Percentiles rank a stretch among this genome's conserved stretches.
phyloP scores from a whole-genome alignment of 2,113 vertebrate genomes.

The Rhinoptilus africanus region DNA sequence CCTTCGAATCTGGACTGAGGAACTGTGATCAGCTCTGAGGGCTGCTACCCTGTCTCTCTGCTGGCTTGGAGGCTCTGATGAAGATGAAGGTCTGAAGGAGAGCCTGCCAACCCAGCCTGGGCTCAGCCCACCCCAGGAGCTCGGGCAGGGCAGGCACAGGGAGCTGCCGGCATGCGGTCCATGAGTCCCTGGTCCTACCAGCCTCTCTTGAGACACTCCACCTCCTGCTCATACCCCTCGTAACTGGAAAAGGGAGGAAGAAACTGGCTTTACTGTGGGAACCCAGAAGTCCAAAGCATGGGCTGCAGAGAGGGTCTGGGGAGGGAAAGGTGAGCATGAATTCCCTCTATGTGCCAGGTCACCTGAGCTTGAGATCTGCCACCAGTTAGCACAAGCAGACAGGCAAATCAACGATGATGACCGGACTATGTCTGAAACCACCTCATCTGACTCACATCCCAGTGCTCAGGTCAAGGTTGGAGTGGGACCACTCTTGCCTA shows the following conservation, averaged over 20 bases:
- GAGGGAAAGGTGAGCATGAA: neutral
- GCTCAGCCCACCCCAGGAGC: neutral
- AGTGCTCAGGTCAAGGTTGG: neutral
- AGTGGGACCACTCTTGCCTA: neutral
- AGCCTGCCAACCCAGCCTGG: neutral
- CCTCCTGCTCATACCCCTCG: neutral
- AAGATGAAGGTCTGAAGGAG: neutral
- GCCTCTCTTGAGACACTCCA: neutral
- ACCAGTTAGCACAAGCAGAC: neutral
- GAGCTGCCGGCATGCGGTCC: accelerated
- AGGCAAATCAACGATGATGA: neutral
- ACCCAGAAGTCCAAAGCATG: neutral
- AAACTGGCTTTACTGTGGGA: neutral
- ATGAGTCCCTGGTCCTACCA: neutral
- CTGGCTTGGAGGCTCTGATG: neutral
- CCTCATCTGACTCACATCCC: neutral
- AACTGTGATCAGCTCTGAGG: neutral
- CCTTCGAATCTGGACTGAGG: neutral
- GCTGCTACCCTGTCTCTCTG: neutral
- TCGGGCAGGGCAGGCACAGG: neutral
- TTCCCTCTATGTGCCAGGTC: neutral
- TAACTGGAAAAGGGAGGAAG: neutral
- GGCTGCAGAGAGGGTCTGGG: neutral
- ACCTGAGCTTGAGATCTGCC: neutral
- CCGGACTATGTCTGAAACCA: neutral